Evolutionary conservation across 2,797 vertebrate species (phyloP), one percentile per base, ranked within the genome.

Genomic region (Sebastes ruberrimus): DNA sequence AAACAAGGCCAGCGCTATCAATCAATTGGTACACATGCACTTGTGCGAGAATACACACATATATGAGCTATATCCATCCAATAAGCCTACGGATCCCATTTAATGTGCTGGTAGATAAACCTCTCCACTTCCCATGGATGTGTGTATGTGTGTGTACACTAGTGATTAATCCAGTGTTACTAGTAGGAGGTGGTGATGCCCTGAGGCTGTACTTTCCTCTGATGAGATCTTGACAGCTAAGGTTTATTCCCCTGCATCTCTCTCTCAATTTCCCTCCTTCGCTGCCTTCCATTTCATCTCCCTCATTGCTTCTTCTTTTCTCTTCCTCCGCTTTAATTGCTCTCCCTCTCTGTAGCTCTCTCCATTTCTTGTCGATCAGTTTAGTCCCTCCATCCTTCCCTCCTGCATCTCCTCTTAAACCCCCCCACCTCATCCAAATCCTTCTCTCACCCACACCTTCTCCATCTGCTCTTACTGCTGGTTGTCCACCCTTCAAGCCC

Each of bases 201-300:
- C 86, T 11, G 75, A 77, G 93, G 93, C 92, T 89, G 75, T 87
- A 86, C 90, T 91, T 89, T 86, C 63, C 81, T 86, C 88, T 88
- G 92, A 93, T 91, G 92, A 91, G 88, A 89, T 89, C 89, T 93
- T 93, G 93, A 93, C 94, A 92, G 87, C 83, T 78, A 62, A 82
- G 82, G 87, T 92, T 93, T 92, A 92, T 85, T 87, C 85, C 70
- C 79, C 82, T 62, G 61, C 80, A 86, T 89, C 76, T 78, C 64
- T 71, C 78, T 84, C 76, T 83, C 84, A 57, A 38, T 78, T 78
- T 74, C 33, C 62, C 74, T 68, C 71, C 30, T 72, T 71, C 53
- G 1, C 42, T 66, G 52, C 59, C 69, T 75, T 80, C 61, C 61
- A 66, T 72, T 73, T 73, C 64, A 6, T 9, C 76, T 74, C 74